Evolutionary conservation across 2,888 invertebrate species (phyloP), one percentile per base, ranked within the genome.

Genomic region (Melieria crassipennis): DNA sequence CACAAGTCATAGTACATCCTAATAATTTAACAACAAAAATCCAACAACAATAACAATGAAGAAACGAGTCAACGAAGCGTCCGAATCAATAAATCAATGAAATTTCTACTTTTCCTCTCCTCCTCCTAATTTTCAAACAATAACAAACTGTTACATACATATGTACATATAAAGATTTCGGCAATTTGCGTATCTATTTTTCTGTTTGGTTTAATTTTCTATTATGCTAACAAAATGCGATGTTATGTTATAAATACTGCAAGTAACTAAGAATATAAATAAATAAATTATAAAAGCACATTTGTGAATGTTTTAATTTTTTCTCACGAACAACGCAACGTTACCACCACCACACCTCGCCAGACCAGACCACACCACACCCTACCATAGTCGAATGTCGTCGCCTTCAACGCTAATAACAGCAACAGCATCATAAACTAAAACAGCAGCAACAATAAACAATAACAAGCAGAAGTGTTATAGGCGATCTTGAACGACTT

Each of bases 191-290:
- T 30, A 30, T 30, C 30, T 30, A 30, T 30, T 30, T 30, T 30
- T 30, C 16, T 16, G 16, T 16, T 16, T 16, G 16, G 16, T 16
- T 16, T 16, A 52, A 52, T 30, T 3, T 30, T 30, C 30, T 30
- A 30, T 30, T 11, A 50, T 10, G 11, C 50, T n/a, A 52, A 52
- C 52, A 4, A 52, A 52, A 52, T 52, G 52, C 11, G 13, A 52
- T 52, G 3, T 52, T 30, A 30, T 30, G 30, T 30, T 30, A 30
- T 30, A 30, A 30, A 30, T 30, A 30, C 30, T 30, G 30, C 30
- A 30, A 52, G 52, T n/a, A 52, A 52, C 13, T 52, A n/a, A n/a
- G 52, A n/a, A 52, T 52, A 52, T 7, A 52, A 52, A 52, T 52
- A 52, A 6, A 30, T 11, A 52, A 52, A n/a, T 52, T 52, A n/a